phyloP scores from a whole-genome alignment of 2,797 vertebrate genomes.

The Moxostoma hubbsi region DNA sequence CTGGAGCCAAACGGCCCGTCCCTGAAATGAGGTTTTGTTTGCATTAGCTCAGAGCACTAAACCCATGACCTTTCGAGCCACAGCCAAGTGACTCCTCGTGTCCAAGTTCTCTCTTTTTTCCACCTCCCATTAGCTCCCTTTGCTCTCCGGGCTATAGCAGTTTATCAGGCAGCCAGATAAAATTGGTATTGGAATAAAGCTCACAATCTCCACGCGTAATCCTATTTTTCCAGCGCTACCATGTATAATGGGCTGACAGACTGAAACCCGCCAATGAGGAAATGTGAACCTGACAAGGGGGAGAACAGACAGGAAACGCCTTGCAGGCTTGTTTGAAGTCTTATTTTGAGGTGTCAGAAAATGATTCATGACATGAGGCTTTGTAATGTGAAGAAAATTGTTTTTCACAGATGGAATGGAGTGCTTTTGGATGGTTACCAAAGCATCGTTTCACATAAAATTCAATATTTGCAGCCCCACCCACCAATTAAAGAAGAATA shows the following conservation, averaged over 20 bases:
- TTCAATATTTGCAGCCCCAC: not conserved
- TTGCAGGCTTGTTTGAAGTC: slow-evolving; percentile 56
- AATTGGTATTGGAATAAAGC: slow-evolving; percentile 61
- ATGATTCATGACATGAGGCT: slow-evolving; percentile 58
- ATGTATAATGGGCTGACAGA: slow-evolving; percentile 51
- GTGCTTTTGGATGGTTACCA: slow-evolving; percentile 50
- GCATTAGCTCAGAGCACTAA: slow-evolving; percentile 33
- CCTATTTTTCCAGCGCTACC: slow-evolving; percentile 57
- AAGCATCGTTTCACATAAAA: slow-evolving; percentile 52
- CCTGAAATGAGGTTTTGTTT: slow-evolving; percentile 41
- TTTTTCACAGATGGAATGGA: slow-evolving; percentile 55
- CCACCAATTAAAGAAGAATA: slow-evolving; percentile 23
- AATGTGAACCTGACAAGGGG: slow-evolving; percentile 49
- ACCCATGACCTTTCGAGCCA: slow-evolving; percentile 40
- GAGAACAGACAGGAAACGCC: slow-evolving; percentile 38
- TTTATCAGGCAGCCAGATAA: slow-evolving; percentile 60
- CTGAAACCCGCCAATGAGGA: slow-evolving; percentile 47
- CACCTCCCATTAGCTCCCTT: slow-evolving; percentile 49
- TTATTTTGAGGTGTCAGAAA: slow-evolving; percentile 59
- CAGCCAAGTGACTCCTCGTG: slow-evolving; percentile 43
- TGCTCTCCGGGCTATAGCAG: slow-evolving; percentile 48
- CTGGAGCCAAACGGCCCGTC: slow-evolving; percentile 32
- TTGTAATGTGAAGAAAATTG: slow-evolving; percentile 59
- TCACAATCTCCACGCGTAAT: slow-evolving; percentile 58
- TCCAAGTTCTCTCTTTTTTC: slow-evolving; percentile 43